phyloP scores from a whole-genome alignment of 2,797 vertebrate species.

The Lateolabrax maculatus region DNA sequence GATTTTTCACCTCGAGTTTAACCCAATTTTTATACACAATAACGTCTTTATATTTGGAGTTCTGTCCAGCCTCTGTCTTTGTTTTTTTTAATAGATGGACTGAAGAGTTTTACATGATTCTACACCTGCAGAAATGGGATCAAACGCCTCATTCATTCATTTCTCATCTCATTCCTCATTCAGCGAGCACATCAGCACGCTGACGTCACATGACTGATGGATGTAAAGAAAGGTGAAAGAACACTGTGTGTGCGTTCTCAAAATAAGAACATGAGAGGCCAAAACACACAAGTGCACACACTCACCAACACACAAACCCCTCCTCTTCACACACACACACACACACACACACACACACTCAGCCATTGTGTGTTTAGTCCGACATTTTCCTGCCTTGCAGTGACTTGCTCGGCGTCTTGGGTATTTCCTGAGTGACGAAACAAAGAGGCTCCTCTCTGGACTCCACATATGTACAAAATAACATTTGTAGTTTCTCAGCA shows the following conservation, averaged over 20 bases:
- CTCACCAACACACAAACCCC: not conserved
- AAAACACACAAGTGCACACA: not conserved
- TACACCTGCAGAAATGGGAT: not conserved
- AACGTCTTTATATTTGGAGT: not conserved
- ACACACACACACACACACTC: conserved; percentile 17
- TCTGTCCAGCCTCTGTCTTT: not conserved
- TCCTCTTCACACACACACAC: not conserved
- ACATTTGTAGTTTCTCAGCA: not conserved
- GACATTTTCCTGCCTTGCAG: conserved; percentile 38
- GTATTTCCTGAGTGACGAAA: conserved; percentile 37
- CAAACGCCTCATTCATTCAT: too few species aligned
- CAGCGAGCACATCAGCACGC: too few species aligned
- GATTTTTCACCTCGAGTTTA: too few species aligned
- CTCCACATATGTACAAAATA: not conserved
- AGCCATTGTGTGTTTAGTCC: conserved; percentile 2
- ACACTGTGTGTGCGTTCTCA: not conserved
- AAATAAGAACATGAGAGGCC: not conserved
- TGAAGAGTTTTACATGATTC: not conserved
- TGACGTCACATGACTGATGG: too few species aligned
- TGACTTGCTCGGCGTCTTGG: conserved; percentile 20
- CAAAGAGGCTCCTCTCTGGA: not conserved
- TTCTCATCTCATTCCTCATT: too few species aligned
- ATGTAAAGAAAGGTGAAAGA: too few species aligned
- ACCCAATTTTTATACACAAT: too few species aligned
- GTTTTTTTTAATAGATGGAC: not conserved